Percentiles rank a stretch among this genome's conserved stretches.
phyloP scores from a whole-genome alignment of 2,888 invertebrate species.

The Ophion obscuratus region DNA sequence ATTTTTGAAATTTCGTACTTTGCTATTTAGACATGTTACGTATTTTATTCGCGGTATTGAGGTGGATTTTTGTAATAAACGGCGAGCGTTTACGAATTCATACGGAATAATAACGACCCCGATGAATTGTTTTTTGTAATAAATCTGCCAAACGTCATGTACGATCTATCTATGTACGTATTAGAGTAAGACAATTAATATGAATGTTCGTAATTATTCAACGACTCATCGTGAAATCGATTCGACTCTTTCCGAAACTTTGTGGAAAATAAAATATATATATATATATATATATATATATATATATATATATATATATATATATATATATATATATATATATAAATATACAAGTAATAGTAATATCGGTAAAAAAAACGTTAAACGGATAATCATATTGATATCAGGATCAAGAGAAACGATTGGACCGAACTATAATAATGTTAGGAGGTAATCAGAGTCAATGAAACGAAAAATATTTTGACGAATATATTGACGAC shows the following conservation, averaged over 20 bases:
- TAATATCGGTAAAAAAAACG: neutral
- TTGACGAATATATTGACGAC: slow-evolving; percentile 9
- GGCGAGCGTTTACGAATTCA: neutral
- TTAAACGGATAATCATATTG: neutral
- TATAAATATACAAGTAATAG: slow-evolving; percentile 30
- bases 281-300: slow-evolving; percentile 14
- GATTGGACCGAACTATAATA: slow-evolving; percentile 61
- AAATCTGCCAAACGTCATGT: slow-evolving; percentile 53
- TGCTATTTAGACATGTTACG: slow-evolving; percentile 13
- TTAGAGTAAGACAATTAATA: slow-evolving; percentile 6
- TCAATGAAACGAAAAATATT: slow-evolving; percentile 25
- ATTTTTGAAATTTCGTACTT: slow-evolving; percentile 42
- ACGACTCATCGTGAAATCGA: slow-evolving; percentile 15
- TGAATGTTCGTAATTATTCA: slow-evolving; percentile 33
- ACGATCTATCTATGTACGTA: slow-evolving; percentile 38
- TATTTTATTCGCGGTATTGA: slow-evolving; percentile 11
- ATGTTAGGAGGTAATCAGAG: slow-evolving; percentile 39
- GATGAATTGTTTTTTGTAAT: slow-evolving; percentile 13
- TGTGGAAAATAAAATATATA: slow-evolving; percentile 11
- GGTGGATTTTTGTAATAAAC: neutral
- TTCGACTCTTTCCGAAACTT: slow-evolving; percentile 27
- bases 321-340: slow-evolving; percentile 14
- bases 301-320: slow-evolving; percentile 10
- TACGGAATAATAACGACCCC: neutral
- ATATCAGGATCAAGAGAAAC: slow-evolving; percentile 57